phyloP scores from a whole-genome alignment of 2,888 invertebrate species.

The Andrena bucephala region DNA sequence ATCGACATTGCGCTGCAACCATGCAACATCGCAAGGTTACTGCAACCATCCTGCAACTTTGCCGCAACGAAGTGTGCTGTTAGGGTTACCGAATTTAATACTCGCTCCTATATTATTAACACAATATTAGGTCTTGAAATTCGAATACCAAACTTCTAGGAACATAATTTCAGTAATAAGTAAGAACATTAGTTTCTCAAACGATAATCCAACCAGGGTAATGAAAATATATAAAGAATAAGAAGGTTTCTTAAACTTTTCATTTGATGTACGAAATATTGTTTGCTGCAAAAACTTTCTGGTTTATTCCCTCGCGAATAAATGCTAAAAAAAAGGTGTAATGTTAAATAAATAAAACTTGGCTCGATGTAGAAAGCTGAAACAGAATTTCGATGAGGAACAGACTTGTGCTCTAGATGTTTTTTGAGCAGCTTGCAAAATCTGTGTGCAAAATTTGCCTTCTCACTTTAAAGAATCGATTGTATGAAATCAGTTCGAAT shows the following conservation, averaged over 20 bases:
- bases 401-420: not conserved
- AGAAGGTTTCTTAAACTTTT: not conserved
- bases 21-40: too few relatives aligned
- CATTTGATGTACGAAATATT: not conserved
- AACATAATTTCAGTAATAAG: too few relatives aligned
- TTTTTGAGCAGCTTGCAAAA: conserved; percentile 1
- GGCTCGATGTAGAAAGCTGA: conserved; percentile 32
- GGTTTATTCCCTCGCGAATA: not conserved
- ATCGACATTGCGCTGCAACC: too few relatives aligned
- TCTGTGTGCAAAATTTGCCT: conserved; percentile 12
- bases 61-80: too few relatives aligned
- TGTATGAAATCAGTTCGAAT: conserved; percentile 13
- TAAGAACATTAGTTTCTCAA: not conserved
- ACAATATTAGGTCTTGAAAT: not conserved
- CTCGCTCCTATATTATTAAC: not conserved
- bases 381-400: conserved; percentile 37
- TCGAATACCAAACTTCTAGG: not conserved
- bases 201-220: not conserved
- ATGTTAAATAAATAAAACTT: conserved; percentile 8
- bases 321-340: not conserved
- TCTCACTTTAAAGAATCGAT: not conserved
- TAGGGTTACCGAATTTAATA: not conserved
- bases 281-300: not conserved
- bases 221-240: not conserved
- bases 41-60: too few relatives aligned